phyloP scores from a whole-genome alignment of 2,888 invertebrate genomes.

The Rhagium mordax region DNA sequence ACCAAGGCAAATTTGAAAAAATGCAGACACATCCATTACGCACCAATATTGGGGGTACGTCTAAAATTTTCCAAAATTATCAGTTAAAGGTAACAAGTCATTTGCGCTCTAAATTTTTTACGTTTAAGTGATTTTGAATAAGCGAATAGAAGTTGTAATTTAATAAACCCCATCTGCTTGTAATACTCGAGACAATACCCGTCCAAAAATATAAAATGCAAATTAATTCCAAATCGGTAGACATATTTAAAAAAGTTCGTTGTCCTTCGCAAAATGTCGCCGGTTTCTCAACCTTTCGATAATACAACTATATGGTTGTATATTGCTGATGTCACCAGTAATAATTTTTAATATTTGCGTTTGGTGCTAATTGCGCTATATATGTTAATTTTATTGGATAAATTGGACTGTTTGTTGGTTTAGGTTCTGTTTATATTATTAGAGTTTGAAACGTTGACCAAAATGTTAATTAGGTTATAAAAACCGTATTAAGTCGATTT shows the following conservation, averaged over 20 bases:
- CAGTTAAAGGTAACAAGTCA: no score
- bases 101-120: no score
- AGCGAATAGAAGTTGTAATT: neutral
- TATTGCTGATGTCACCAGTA: neutral
- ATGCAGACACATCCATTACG: no score
- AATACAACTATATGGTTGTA: no score
- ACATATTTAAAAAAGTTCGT: conserved; percentile 1
- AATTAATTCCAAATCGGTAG: neutral
- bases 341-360: neutral
- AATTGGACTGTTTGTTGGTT: neutral
- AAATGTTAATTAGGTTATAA: neutral
- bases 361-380: neutral
- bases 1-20: no score
- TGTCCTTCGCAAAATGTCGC: no score
- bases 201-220: neutral
- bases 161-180: neutral
- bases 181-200: no score
- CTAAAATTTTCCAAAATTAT: no score
- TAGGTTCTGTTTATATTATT: neutral
- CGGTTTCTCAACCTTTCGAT: neutral
- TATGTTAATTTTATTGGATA: neutral
- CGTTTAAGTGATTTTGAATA: neutral
- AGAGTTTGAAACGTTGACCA: neutral
- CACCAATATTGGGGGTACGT: no score
- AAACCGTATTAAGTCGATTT: no score